Conservation (phyloP, 2,113 vertebrate genomes). For the Kobus ellipsiprymnus region DNA sequence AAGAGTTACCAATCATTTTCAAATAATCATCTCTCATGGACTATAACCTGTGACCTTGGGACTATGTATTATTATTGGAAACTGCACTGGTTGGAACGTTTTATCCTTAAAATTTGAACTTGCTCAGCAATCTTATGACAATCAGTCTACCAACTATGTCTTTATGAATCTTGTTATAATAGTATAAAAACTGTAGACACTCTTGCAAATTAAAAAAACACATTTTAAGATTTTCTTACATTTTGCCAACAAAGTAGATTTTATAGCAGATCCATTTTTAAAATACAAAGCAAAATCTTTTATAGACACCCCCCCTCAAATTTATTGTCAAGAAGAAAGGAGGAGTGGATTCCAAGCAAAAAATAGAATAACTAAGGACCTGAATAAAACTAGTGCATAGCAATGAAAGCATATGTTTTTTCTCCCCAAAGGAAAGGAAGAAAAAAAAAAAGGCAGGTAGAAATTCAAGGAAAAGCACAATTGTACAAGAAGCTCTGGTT, state of each 20-base stretch:
- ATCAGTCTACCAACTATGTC: background rate
- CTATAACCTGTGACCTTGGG: background rate
- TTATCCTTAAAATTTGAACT: slow-evolving; percentile 33
- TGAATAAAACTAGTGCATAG: background rate
- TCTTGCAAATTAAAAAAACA: background rate
- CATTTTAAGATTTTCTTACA: background rate
- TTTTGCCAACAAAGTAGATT: slow-evolving; percentile 20
- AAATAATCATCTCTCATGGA: background rate
- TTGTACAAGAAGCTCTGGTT: background rate
- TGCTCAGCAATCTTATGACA: background rate
- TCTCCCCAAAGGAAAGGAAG: background rate
- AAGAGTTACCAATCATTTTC: slow-evolving; percentile 6
- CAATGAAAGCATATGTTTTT: background rate
- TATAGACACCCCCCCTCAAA: background rate
- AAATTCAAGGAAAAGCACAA: slow-evolving; percentile 4
- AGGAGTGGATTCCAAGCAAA: background rate
- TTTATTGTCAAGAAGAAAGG: background rate
- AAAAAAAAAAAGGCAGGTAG: background rate
- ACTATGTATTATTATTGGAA: background rate
- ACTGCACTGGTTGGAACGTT: background rate
- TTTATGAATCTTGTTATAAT: background rate
- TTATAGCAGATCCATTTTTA: background rate
- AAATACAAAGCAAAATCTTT: slow-evolving; percentile 12
- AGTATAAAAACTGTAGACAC: background rate
- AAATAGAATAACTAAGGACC: background rate